Evolutionary conservation across 2,797 vertebrate species (phyloP).

Genomic region (Pygocentrus nattereri): DNA sequence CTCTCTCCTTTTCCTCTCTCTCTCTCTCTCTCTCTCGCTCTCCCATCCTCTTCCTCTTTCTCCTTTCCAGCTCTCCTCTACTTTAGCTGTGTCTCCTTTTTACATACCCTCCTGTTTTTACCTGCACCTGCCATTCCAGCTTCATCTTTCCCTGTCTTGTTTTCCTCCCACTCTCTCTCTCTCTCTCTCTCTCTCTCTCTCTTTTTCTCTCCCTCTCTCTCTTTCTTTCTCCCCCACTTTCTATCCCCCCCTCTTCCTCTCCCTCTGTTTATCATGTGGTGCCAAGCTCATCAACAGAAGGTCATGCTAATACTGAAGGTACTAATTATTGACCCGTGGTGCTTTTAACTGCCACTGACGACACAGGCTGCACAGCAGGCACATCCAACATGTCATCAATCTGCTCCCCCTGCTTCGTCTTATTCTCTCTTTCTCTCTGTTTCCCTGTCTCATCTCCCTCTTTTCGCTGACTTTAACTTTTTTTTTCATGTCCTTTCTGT

Average conservation of each 20-base stretch:
- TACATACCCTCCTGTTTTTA: too few species aligned
- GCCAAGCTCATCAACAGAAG: constrained; percentile 45
- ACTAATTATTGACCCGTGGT: constrained; percentile 52
- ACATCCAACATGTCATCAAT: constrained; percentile 34
- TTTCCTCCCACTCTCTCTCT: too few species aligned
- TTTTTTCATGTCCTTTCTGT: not conserved
- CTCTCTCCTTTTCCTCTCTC: constrained; percentile 9
- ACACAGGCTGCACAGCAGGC: constrained; percentile 39
- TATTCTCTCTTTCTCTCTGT: constrained; percentile 1
- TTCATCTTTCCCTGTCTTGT: too few species aligned
- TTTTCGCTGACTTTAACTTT: not conserved
- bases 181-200: not conserved
- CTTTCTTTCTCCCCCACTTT: constrained; percentile 3
- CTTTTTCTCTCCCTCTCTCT: constrained; percentile 5
- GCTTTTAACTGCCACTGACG: constrained; percentile 41
- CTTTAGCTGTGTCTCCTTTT: too few species aligned
- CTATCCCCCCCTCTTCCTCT: constrained; percentile 12
- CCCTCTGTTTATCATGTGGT: constrained; percentile 22
- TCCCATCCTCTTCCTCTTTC: not conserved
- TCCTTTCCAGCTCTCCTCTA: too few species aligned
- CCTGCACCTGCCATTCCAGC: too few species aligned
- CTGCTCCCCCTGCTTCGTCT: constrained; percentile 15
- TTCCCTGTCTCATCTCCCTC: not conserved
- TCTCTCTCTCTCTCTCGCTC: constrained; percentile 8
- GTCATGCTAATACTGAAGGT: constrained; percentile 43